These are phyloP conservation scores for Allygus modestus DNA, from an alignment of 2,888 invertebrate genomes.

Conservation along the genomic window DNA sequence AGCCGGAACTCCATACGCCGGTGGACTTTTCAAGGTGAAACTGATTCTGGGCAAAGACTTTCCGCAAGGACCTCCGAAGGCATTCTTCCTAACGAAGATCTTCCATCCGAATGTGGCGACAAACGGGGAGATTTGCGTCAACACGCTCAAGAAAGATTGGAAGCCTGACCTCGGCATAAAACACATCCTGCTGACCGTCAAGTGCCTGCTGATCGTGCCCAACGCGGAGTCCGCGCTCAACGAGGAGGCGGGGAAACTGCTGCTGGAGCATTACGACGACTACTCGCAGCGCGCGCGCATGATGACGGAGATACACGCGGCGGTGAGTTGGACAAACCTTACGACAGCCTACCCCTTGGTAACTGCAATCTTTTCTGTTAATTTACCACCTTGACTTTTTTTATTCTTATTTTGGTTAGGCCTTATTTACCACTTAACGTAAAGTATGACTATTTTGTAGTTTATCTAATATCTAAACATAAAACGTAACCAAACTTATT, in stretches of 20 bases:
- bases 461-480: too few species aligned
- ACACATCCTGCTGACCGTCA: constrained; percentile 95
- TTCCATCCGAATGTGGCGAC: constrained; percentile 98
- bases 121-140: constrained; percentile 97
- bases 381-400: too few species aligned
- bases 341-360: not conserved
- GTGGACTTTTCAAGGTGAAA: constrained; percentile 93
- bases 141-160: constrained; percentile 98
- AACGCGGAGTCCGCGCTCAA: constrained; percentile 98
- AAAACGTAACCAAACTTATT: too few species aligned
- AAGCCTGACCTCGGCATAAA: constrained; percentile 96
- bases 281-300: constrained; percentile 93
- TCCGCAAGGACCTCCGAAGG: constrained; percentile 94
- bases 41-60: constrained; percentile 94
- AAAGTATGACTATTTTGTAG: too few species aligned
- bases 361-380: too few species aligned
- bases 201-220: constrained; percentile 97
- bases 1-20: constrained; percentile 95
- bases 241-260: constrained; percentile 96
- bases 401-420: too few species aligned
- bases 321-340: too few species aligned
- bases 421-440: too few species aligned
- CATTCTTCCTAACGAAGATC: constrained; percentile 95
- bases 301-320: constrained; percentile 95
- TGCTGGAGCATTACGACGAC: constrained; percentile 95